Conservation (phyloP, 2,888 invertebrate genomes). For the Thereva nobilitata region DNA sequence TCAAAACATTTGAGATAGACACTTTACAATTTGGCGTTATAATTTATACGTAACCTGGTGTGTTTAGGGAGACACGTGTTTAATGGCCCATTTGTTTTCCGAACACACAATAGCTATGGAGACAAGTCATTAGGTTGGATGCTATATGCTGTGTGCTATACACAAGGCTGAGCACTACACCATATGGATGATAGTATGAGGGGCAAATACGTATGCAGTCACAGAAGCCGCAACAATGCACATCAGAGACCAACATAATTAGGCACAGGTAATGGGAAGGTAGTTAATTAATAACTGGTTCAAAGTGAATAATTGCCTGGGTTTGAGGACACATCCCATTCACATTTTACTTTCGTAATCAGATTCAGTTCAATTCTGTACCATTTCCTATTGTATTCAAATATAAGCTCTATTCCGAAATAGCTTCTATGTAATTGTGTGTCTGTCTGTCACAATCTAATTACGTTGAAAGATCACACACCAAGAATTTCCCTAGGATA, state of each 20-base stretch:
- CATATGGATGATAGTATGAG: neutral
- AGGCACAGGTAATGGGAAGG: slow-evolving; percentile 40
- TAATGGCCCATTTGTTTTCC: slow-evolving; percentile 39
- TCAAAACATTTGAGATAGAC: slow-evolving; percentile 33
- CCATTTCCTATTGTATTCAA: neutral
- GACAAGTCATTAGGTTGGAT: slow-evolving; percentile 24
- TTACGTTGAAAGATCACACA: neutral
- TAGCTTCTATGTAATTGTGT: too few species aligned
- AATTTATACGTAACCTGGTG: slow-evolving; percentile 33
- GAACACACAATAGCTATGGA: slow-evolving; percentile 16
- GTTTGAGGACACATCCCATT: slow-evolving; percentile 22
- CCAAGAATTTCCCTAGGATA: too few species aligned
- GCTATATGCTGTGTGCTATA: slow-evolving; percentile 1
- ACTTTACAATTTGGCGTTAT: slow-evolving; percentile 16
- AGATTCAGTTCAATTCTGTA: neutral
- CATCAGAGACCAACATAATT: slow-evolving; percentile 35
- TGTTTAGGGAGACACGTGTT: slow-evolving; percentile 32
- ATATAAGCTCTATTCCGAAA: too few species aligned
- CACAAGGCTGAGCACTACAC: neutral
- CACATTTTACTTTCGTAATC: slow-evolving; percentile 9
- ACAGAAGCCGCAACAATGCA: slow-evolving; percentile 35
- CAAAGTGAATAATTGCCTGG: slow-evolving; percentile 37
- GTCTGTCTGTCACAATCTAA: neutral
- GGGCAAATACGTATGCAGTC: slow-evolving; percentile 8
- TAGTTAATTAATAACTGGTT: slow-evolving; percentile 40